A percentile compares a stretch with the other conserved stretches of the same genome.
Conservation (phyloP, 1,140 invertebrate species). For the Listronotus oregonensis region DNA sequence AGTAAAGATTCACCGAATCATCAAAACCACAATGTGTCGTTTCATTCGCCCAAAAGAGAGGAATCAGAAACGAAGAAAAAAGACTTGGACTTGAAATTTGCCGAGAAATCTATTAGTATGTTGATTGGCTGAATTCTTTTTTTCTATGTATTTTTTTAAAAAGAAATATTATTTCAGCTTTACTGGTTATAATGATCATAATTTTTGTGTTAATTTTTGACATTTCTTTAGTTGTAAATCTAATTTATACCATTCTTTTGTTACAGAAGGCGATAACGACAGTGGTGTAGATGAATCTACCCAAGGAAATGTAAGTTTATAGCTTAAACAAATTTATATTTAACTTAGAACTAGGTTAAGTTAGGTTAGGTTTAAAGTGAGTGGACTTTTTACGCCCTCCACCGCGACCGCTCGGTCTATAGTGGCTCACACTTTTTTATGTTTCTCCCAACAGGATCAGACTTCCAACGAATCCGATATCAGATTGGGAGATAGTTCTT, state of each 20-base stretch:
- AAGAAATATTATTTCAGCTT: no score
- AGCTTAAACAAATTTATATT: no score
- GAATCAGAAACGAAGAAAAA: constrained; percentile 9
- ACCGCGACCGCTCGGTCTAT: no score
- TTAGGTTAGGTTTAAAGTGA: no score
- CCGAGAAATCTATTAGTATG: constrained; percentile 41
- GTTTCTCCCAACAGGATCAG: no score
- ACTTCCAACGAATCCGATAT: no score
- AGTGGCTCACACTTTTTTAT: no score
- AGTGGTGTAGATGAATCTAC: constrained; percentile 77
- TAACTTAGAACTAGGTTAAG: no score
- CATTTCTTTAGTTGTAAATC: constrained; percentile 7
- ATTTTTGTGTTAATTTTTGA: neutral
- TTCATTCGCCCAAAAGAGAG: neutral
- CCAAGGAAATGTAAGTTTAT: constrained; percentile 71
- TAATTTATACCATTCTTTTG: constrained; percentile 40
- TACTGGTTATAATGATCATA: no score
- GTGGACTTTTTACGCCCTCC: no score
- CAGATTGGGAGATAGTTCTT: no score
- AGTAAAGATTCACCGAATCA: neutral
- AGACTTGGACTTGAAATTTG: constrained; percentile 31
- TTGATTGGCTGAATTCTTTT: neutral
- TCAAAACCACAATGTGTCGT: neutral
- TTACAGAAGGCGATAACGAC: constrained; percentile 78
- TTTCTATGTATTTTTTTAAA: no score